phyloP scores from a whole-genome alignment of 2,888 invertebrate genomes.

The Drosophila mettleri region DNA sequence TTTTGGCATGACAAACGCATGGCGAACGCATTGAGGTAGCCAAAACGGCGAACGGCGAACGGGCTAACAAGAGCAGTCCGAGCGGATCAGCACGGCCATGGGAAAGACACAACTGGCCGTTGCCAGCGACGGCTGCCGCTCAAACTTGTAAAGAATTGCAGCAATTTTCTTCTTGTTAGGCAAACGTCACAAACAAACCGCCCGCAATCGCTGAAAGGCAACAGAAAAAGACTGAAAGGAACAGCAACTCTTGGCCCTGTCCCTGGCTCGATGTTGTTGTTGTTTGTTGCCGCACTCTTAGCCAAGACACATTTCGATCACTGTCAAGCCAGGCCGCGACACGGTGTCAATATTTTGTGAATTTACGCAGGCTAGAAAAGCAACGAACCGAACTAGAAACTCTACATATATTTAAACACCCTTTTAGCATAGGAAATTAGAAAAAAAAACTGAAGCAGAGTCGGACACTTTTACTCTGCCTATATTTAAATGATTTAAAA shows the following conservation, averaged over 20 bases:
- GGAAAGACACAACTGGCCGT: constrained; percentile 41
- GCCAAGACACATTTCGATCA: constrained; percentile 84
- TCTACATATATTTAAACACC: constrained; percentile 19
- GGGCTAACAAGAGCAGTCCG: constrained; percentile 53
- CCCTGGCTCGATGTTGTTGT: constrained; percentile 18
- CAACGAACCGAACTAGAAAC: background rate
- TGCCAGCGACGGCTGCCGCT: constrained; percentile 36
- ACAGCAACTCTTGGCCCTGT: constrained; percentile 16
- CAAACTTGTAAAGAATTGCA: constrained; percentile 81
- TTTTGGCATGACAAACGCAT: constrained; percentile 82
- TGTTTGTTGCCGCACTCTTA: constrained; percentile 44
- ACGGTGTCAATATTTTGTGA: constrained; percentile 83
- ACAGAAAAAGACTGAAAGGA: constrained; percentile 11
- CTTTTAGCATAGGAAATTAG: background rate
- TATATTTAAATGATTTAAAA: no score
- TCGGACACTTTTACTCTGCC: no score
- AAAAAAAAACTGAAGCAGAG: no score
- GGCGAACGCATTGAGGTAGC: constrained; percentile 73
- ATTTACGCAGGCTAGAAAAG: constrained; percentile 81
- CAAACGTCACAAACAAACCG: constrained; percentile 80
- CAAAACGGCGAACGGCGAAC: constrained; percentile 34
- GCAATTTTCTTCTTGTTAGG: constrained; percentile 84
- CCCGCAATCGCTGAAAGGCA: constrained; percentile 76
- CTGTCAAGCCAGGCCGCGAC: constrained; percentile 78
- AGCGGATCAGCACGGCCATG: constrained; percentile 25